These are phyloP conservation scores for Verasper variegatus DNA, from an alignment of 2,113 vertebrate genomes.

Conservation along the genomic window DNA sequence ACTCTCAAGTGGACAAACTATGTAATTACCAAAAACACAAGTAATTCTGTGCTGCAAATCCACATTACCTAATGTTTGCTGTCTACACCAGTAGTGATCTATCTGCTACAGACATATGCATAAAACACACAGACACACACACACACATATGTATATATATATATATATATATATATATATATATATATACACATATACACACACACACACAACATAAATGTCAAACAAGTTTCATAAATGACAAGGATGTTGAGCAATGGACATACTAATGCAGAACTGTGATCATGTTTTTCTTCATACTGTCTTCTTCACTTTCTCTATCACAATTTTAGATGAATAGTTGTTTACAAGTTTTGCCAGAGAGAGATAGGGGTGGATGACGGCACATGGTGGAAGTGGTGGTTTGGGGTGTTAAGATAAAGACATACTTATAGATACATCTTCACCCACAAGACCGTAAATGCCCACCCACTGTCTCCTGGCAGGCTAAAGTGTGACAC, in stretches of 20 bases:
- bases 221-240: background rate
- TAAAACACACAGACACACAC: background rate
- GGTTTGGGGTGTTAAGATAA: slow-evolving; percentile 45
- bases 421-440: slow-evolving; percentile 57
- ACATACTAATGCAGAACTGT: background rate
- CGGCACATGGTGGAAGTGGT: slow-evolving; percentile 37
- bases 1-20: background rate
- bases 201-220: background rate
- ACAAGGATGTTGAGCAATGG: background rate
- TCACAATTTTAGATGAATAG: slow-evolving; percentile 41
- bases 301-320: background rate
- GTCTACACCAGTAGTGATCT: background rate
- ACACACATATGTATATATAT: no score
- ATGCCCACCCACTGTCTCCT: slow-evolving; percentile 67
- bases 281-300: background rate
- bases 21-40: background rate
- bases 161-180: no score
- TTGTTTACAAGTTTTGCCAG: slow-evolving; percentile 50
- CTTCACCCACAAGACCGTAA: slow-evolving; percentile 55
- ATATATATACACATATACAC: no score
- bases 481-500: slow-evolving; percentile 69
- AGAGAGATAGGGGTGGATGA: slow-evolving; percentile 11
- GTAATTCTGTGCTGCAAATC: background rate
- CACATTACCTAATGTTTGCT: background rate
- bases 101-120: background rate